phyloP scores from a whole-genome alignment of 2,113 vertebrate species.

The Coracopsis vasa region DNA sequence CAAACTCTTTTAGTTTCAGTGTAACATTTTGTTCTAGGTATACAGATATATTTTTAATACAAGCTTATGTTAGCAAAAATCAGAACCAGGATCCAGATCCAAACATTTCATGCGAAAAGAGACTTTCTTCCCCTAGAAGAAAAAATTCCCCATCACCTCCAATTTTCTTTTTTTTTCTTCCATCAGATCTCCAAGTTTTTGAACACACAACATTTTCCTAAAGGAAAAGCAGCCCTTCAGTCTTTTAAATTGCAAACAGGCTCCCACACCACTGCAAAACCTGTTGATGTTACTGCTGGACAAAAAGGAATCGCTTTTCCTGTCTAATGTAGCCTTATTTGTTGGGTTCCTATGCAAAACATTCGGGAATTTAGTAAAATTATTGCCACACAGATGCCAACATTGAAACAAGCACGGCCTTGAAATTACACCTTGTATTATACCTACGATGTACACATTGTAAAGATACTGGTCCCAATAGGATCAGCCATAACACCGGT shows the following conservation, averaged over 20 bases:
- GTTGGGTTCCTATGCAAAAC: not conserved
- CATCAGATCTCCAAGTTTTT: not conserved
- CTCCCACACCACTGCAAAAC: not conserved
- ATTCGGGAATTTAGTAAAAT: not conserved
- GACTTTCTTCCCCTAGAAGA: not conserved
- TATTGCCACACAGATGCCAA: not conserved
- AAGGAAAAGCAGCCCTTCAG: not conserved
- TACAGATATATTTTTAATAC: not conserved
- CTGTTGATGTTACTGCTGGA: not conserved
- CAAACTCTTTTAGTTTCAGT: not conserved
- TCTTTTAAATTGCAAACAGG: not conserved
- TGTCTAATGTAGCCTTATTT: not conserved
- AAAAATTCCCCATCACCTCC: not conserved
- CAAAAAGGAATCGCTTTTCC: not conserved
- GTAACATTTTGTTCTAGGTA: slow-evolving; percentile 27
- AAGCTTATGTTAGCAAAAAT: not conserved
- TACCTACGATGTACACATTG: not conserved
- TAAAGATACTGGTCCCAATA: not conserved
- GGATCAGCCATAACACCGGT: not conserved
- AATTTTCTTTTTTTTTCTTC: not conserved
- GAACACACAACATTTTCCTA: not conserved
- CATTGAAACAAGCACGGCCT: not conserved
- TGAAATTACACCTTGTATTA: not conserved
- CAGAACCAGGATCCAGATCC: not conserved
- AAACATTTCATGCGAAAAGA: not conserved